A percentile compares a stretch with the other conserved stretches of the same genome.
Evolutionary conservation across 2,888 invertebrate species (phyloP).

Genomic region (Drosophila macrospina): DNA sequence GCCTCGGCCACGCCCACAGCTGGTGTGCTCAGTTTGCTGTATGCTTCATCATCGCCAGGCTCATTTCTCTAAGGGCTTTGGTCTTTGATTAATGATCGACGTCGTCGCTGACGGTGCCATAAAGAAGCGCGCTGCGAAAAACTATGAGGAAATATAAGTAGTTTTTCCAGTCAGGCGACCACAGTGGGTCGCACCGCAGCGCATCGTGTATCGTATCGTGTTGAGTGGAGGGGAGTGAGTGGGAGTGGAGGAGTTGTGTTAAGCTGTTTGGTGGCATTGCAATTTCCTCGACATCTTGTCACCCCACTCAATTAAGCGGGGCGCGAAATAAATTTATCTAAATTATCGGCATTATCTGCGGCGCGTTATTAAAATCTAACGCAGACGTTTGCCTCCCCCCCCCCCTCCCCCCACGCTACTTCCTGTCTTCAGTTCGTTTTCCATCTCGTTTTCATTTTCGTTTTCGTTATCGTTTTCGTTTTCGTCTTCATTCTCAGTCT

Average conservation of each 20-base stretch:
- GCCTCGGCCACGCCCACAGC: constrained; percentile 30
- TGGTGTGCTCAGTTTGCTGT: constrained; percentile 8
- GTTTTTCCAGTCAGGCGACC: constrained; percentile 14
- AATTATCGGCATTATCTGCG: constrained; percentile 74
- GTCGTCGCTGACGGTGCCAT: constrained; percentile 62
- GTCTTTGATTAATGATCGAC: constrained; percentile 68
- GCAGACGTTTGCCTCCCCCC: constrained; percentile 30
- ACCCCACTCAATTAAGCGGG: constrained; percentile 67
- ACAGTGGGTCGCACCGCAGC: not conserved
- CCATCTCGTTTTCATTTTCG: not conserved
- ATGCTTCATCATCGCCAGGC: constrained; percentile 34
- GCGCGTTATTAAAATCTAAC: constrained; percentile 70
- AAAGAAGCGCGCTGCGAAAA: constrained; percentile 45
- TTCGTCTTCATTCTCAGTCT: constrained; percentile 24
- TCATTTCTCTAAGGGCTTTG: constrained; percentile 45
- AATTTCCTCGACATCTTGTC: constrained; percentile 43
- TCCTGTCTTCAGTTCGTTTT: not conserved
- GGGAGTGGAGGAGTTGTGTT: too few relatives aligned
- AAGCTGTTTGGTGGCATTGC: constrained; percentile 30
- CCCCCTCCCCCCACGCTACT: too few relatives aligned
- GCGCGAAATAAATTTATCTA: constrained; percentile 77
- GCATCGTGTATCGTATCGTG: not conserved
- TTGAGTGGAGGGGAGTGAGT: too few relatives aligned
- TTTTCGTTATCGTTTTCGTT: constrained; percentile 3
- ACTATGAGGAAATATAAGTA: constrained; percentile 28